Conservation (phyloP, 2,113 vertebrate species). For the Grallaria varia region DNA sequence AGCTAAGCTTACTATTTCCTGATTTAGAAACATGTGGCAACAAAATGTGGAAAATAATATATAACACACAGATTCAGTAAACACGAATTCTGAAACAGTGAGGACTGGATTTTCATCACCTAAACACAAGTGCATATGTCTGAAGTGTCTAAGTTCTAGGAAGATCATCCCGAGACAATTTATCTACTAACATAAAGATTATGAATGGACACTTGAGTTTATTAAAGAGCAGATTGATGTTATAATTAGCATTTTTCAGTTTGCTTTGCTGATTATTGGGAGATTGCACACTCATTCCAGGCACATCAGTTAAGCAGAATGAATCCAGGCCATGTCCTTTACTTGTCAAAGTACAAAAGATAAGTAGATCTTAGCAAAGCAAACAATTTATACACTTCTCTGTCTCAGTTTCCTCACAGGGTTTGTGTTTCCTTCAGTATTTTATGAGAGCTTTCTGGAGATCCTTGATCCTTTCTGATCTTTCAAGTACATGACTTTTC, state of each 20-base stretch:
- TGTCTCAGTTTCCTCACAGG: background rate
- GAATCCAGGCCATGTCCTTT: background rate
- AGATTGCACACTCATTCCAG: background rate
- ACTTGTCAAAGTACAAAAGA: background rate
- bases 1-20: background rate
- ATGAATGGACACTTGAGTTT: background rate
- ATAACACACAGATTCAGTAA: background rate
- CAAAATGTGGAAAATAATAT: background rate
- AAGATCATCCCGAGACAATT: background rate
- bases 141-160: background rate
- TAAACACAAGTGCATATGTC: background rate
- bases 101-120: background rate
- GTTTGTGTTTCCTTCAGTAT: background rate
- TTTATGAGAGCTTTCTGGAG: background rate
- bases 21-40: background rate
- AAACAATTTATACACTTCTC: background rate
- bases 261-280: background rate
- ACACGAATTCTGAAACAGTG: background rate
- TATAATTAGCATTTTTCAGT: background rate
- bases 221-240: background rate
- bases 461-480: background rate
- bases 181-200: background rate
- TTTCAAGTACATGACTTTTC: background rate
- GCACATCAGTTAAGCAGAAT: background rate
- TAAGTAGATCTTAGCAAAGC: background rate